Evolutionary conservation across 2,888 invertebrate species (phyloP).

Genomic region (Agriopis aurantiaria): DNA sequence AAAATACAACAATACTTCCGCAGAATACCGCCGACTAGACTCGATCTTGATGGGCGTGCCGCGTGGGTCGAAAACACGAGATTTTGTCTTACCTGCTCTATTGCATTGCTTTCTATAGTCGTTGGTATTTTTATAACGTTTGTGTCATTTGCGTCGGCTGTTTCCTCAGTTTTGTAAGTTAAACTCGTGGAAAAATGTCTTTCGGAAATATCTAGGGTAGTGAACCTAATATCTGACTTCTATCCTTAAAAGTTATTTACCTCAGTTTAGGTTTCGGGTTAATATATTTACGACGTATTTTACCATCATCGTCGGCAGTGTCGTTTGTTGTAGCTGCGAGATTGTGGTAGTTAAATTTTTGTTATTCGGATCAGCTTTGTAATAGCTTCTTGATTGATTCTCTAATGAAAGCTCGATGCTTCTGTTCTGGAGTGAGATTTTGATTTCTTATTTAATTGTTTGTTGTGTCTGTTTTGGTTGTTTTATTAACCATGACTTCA

Average conservation of each 20-base stretch:
- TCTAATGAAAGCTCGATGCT: not conserved
- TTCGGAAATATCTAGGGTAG: no score
- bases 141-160: not conserved
- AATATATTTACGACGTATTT: slow-evolving; percentile 54
- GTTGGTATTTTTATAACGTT: not conserved
- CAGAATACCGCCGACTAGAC: slow-evolving; percentile 11
- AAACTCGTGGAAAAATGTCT: no score
- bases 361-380: slow-evolving; percentile 10
- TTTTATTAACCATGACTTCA: not conserved
- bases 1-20: slow-evolving; percentile 23
- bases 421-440: slow-evolving; percentile 1
- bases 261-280: slow-evolving; percentile 47
- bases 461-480: not conserved
- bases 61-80: slow-evolving; percentile 23
- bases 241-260: slow-evolving; percentile 15
- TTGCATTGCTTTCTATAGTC: slow-evolving; percentile 35
- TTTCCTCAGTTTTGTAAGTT: not conserved
- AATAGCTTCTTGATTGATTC: slow-evolving; percentile 17
- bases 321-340: slow-evolving; percentile 30
- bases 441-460: not conserved
- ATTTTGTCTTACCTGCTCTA: slow-evolving; percentile 47
- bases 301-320: slow-evolving; percentile 48
- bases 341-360: slow-evolving; percentile 13
- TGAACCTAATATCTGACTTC: no score
- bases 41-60: slow-evolving; percentile 29